These are phyloP conservation scores for Andinoacara biseriatus DNA, from an alignment of 2,113 vertebrate genomes.

Conservation along the genomic window DNA sequence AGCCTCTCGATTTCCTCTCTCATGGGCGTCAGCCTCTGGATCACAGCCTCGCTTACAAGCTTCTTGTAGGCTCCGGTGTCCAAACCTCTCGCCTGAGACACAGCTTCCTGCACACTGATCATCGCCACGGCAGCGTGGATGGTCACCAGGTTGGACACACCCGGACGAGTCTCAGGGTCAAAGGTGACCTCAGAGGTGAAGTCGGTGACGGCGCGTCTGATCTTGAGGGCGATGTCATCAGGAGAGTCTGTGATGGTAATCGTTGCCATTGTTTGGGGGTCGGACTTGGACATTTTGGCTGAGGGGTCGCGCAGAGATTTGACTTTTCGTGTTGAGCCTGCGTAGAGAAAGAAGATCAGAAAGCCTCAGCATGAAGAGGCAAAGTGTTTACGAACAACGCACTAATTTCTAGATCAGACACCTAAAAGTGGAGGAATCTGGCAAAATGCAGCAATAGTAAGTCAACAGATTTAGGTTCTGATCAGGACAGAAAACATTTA, in stretches of 20 bases:
- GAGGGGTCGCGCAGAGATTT: conserved; percentile 92
- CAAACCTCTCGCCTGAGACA: conserved; percentile 78
- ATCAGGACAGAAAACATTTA: not conserved
- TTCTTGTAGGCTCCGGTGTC: conserved; percentile 91
- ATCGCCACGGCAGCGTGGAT: conserved; percentile 85
- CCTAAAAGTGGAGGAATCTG: not conserved
- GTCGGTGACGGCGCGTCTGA: conserved; percentile 94
- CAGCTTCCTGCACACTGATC: conserved; percentile 81
- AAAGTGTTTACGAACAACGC: not conserved
- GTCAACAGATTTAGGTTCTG: too few relatives aligned
- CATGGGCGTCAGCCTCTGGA: conserved; percentile 88
- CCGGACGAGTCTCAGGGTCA: conserved; percentile 83
- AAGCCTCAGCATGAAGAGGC: not conserved
- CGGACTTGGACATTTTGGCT: conserved; percentile 97
- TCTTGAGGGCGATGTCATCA: conserved; percentile 88
- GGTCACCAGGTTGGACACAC: conserved; percentile 91
- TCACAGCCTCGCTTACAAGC: conserved; percentile 88
- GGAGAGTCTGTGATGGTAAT: conserved; percentile 88
- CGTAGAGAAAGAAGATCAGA: not conserved
- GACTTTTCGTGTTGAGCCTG: conserved; percentile 88
- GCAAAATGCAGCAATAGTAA: not conserved
- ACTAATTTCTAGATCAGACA: not conserved
- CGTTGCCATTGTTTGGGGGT: conserved; percentile 87
- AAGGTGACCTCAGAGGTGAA: conserved; percentile 93
- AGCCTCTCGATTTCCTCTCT: conserved; percentile 86